Evolutionary conservation across 2,797 vertebrate species (phyloP), one percentile per base, ranked within the genome.

Genomic region (Mallotus villosus): DNA sequence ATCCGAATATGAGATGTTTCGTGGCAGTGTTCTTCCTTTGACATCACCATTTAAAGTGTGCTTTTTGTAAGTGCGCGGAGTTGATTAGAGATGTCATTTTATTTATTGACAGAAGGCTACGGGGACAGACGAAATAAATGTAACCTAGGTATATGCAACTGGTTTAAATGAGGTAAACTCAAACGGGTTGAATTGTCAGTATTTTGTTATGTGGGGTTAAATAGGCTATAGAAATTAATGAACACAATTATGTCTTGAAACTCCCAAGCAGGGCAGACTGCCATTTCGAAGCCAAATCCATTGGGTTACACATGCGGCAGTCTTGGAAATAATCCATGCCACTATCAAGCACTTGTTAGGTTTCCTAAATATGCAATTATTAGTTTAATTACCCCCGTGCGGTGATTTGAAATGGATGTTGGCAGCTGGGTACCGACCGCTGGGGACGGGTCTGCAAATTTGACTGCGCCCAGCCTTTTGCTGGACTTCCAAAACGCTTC

Each of bases 401-500:
- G 51, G 72, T 63, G 74, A 68, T 21, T 22, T 68, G 85, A 81
- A 73, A 94, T 93, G 93, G 90, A 92, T 27, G 78, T 75, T 71
- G 82, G 77, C 58, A 93, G 88, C 88, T 94, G 94, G 93, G 74
- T 78, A 67, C 74, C 89, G 49, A 81, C 82, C 66, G 89, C 93
- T 62, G 89, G 78, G 60, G 94, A 95, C 79, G 90, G 85, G 11
- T 86, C 68, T 0, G 81, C 27, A 55, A 89, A 91, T 60, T 81
- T 90, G 27, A 92, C 86, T 29, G 85, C 86, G 12, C 90, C 89
- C 65, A 76, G 72, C 78, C 71, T 88, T 41, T 88, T 93, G 63
- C 70, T 91, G 82, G 92, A 78, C 66, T 73, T 88, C 62, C 82
- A 81, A 74, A 95, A 96, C 83, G 77, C 83, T 0, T 95, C 95